Conservation (phyloP, 2,113 vertebrate genomes). For the Psilopogon haemacephalus region DNA sequence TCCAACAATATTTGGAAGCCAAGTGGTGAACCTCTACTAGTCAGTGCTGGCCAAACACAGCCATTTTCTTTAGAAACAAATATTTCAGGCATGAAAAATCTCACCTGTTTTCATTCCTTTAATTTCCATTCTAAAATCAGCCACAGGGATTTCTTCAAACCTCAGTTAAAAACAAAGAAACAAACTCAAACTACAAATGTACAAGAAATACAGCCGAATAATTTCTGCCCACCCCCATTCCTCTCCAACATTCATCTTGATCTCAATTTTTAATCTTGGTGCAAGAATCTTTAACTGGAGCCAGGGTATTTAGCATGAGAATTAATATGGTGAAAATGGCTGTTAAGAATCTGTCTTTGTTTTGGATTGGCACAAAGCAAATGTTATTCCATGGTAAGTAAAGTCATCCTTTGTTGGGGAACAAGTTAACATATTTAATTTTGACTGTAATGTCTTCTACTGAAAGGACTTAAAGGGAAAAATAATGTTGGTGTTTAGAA, state of each 20-base stretch:
- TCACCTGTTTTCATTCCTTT: neutral
- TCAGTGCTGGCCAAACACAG: neutral
- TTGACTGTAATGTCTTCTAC: neutral
- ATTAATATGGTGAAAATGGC: neutral
- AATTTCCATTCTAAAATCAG: neutral
- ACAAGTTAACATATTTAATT: neutral
- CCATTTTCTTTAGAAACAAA: neutral
- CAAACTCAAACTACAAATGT: neutral
- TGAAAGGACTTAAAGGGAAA: neutral
- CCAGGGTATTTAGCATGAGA: neutral
- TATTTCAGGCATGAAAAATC: slow-evolving; percentile 17
- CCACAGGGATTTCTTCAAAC: neutral
- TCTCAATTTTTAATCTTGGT: neutral
- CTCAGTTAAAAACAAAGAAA: neutral
- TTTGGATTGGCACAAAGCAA: neutral
- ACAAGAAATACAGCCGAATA: neutral
- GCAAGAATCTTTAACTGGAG: neutral
- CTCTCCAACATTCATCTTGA: neutral
- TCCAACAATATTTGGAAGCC: neutral
- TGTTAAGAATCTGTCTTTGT: neutral
- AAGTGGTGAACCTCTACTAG: neutral
- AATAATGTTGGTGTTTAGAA: neutral
- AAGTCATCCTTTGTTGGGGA: neutral
- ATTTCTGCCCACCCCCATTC: neutral
- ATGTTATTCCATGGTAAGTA: neutral